Percentiles rank a stretch among this genome's conserved stretches.
Conservation (phyloP, 2,797 vertebrate genomes). For the Intellagama lesueurii region DNA sequence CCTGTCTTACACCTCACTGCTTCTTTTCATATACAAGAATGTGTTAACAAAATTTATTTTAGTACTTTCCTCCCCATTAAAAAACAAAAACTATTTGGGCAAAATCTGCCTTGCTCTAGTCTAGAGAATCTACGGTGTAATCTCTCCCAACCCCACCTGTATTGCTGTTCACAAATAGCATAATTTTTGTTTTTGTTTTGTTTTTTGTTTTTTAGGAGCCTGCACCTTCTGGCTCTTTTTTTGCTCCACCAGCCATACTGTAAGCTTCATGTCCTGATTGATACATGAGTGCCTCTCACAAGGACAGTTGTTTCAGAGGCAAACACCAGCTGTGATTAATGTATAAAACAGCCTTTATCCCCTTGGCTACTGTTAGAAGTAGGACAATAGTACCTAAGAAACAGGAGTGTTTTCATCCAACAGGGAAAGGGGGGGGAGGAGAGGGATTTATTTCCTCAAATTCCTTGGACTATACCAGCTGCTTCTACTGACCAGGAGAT, state of each 20-base stretch:
- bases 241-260: not conserved
- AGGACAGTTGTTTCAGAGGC: not conserved
- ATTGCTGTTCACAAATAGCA: too few species aligned
- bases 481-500: slow-evolving; percentile 5
- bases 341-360: not conserved
- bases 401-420: not conserved
- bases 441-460: not conserved
- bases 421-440: not conserved
- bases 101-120: too few species aligned
- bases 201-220: too few species aligned
- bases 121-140: too few species aligned
- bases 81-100: too few species aligned
- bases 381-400: not conserved
- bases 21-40: not conserved
- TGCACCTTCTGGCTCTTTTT: not conserved
- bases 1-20: not conserved
- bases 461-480: slow-evolving; percentile 10
- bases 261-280: not conserved
- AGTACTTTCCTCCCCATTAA: too few species aligned
- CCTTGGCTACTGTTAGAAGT: not conserved
- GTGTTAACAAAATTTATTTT: not conserved
- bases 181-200: too few species aligned
- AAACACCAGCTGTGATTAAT: not conserved
- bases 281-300: not conserved
- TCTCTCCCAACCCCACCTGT: too few species aligned